Evolutionary conservation across 1,140 invertebrate genomes (phyloP).

Genomic region (Idris sp.): DNA sequence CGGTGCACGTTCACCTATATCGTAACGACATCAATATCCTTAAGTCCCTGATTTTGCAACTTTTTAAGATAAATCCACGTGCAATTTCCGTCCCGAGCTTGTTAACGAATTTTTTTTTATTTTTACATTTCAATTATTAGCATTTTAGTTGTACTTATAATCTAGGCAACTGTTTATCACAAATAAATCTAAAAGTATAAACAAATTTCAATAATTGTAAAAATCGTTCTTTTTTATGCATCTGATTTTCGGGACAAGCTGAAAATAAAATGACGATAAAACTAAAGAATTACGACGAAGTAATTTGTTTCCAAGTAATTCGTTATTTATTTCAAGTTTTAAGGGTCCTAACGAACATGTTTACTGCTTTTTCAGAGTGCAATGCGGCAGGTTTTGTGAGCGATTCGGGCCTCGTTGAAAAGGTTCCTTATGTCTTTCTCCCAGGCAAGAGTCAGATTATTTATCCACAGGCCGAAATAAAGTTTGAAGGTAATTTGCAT

Average conservation of each 20-base stretch:
- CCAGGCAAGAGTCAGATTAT: constrained; percentile 91
- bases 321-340: constrained; percentile 5
- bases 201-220: no score
- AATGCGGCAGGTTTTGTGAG: constrained; percentile 87
- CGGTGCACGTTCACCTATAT: not conserved
- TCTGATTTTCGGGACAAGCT: constrained; percentile 9
- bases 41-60: constrained; percentile 15
- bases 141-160: constrained; percentile 14
- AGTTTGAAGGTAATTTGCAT: constrained; percentile 84
- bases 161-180: no score
- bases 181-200: no score
- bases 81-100: constrained; percentile 11
- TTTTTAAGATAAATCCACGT: constrained; percentile 20
- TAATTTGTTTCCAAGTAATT: constrained; percentile 28
- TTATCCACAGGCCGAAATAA: constrained; percentile 90
- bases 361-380: constrained; percentile 84
- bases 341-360: constrained; percentile 5
- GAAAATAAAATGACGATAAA: constrained; percentile 15
- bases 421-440: constrained; percentile 90
- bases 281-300: not conserved
- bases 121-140: constrained; percentile 6
- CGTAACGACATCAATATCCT: constrained; percentile 19
- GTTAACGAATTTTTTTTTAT: constrained; percentile 14
- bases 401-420: constrained; percentile 84
- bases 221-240: constrained; percentile 27